These are phyloP conservation scores for Sarcophaga rosellei DNA, from an alignment of 2,888 invertebrate genomes.

Conservation along the genomic window DNA sequence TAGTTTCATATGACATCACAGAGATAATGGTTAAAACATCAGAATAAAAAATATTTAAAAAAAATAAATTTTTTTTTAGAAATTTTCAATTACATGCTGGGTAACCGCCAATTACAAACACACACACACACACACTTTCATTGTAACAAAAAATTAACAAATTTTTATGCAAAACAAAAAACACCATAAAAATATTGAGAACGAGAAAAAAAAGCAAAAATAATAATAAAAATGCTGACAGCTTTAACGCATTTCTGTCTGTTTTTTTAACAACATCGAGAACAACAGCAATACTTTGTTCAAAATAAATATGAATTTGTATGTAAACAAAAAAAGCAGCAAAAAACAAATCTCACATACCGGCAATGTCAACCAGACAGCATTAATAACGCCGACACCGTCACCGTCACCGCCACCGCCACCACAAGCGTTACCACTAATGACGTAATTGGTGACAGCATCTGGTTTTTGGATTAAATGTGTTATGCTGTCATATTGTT, in stretches of 20 bases:
- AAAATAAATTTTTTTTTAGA: not conserved
- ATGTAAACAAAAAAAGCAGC: not conserved
- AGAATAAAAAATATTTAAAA: constrained; percentile 3
- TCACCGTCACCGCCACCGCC: not conserved
- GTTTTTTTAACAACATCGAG: not conserved
- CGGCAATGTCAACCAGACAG: constrained; percentile 41
- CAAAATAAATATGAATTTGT: constrained; percentile 7
- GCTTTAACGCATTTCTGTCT: not conserved
- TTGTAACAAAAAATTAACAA: constrained; percentile 19
- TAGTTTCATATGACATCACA: constrained; percentile 46
- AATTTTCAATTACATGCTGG: not conserved
- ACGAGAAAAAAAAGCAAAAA: not conserved
- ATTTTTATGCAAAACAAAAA: constrained; percentile 33
- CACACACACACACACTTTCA: not conserved
- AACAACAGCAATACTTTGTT: constrained; percentile 10
- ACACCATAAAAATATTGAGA: not conserved
- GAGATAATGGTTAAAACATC: constrained; percentile 17
- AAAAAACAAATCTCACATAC: constrained; percentile 7
- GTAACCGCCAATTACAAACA: not conserved
- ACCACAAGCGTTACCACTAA: constrained; percentile 15
- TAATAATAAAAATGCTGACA: not conserved
- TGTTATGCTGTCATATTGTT: constrained; percentile 34
- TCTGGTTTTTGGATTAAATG: constrained; percentile 30
- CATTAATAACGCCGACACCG: not conserved
- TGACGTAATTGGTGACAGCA: constrained; percentile 65